These are phyloP conservation scores for Rhopalosiphum nymphaeae DNA, from an alignment of 2,888 invertebrate genomes.

Conservation along the genomic window DNA sequence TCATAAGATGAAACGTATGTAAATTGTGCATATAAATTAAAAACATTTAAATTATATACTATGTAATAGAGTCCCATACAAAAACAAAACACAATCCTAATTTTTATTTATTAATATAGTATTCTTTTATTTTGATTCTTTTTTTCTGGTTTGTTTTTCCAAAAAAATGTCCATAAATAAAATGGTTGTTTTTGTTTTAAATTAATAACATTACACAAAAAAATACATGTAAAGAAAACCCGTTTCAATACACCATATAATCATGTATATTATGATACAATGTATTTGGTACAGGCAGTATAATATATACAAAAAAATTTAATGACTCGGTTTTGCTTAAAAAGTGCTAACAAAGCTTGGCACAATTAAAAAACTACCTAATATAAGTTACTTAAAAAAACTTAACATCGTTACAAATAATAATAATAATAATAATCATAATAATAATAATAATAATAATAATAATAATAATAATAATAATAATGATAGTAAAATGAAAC, in stretches of 20 bases:
- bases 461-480: slow-evolving; percentile 48
- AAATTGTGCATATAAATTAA: not conserved
- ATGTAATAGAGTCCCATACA: not conserved
- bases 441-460: slow-evolving; percentile 44
- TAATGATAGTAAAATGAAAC: slow-evolving; percentile 53
- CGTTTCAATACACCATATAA: slow-evolving; percentile 44
- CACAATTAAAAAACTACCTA: slow-evolving; percentile 63
- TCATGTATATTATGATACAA: slow-evolving; percentile 27
- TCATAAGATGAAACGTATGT: not conserved
- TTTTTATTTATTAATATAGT: slow-evolving; percentile 47
- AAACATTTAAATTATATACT: not conserved
- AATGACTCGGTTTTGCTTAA: slow-evolving; percentile 64
- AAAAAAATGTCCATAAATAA: slow-evolving; percentile 44
- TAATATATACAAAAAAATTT: slow-evolving; percentile 56
- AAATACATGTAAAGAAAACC: slow-evolving; percentile 53
- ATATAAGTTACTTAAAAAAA: slow-evolving; percentile 64
- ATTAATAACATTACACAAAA: slow-evolving; percentile 56
- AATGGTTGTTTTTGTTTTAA: slow-evolving; percentile 51
- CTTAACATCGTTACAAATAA: slow-evolving; percentile 62
- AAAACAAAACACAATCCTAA: slow-evolving; percentile 12
- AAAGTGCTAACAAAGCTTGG: slow-evolving; percentile 65
- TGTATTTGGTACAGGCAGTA: slow-evolving; percentile 34
- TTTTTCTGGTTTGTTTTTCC: slow-evolving; percentile 16
- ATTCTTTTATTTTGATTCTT: slow-evolving; percentile 48
- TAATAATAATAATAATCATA: slow-evolving; percentile 50